Percentiles rank a stretch among this genome's conserved stretches.
phyloP scores from a whole-genome alignment of 2,888 invertebrate genomes.

The Chromoteleia sp. region DNA sequence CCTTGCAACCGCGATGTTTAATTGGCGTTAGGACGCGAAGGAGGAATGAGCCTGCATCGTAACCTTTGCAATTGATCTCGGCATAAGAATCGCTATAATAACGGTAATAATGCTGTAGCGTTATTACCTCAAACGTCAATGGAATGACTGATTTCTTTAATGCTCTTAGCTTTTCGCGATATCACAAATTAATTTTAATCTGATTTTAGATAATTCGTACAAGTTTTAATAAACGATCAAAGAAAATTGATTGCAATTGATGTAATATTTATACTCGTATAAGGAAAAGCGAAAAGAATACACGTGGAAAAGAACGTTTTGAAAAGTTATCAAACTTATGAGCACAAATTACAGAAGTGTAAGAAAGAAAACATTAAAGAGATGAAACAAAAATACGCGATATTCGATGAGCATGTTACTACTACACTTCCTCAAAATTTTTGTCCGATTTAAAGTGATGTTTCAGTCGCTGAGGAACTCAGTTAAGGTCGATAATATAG shows the following conservation, averaged over 20 bases:
- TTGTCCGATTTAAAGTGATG: too few species aligned
- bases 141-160: conserved; percentile 2
- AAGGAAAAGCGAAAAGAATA: too few species aligned
- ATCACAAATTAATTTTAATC: conserved; percentile 8
- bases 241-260: background rate
- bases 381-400: too few species aligned
- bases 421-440: too few species aligned
- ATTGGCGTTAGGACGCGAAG: conserved; percentile 41
- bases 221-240: conserved; percentile 5
- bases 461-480: too few species aligned
- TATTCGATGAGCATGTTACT: too few species aligned
- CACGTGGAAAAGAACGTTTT: too few species aligned
- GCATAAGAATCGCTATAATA: conserved; percentile 25
- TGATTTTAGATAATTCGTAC: background rate
- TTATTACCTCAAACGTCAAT: conserved; percentile 29
- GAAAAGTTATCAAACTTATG: too few species aligned
- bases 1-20: conserved; percentile 11
- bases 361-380: too few species aligned
- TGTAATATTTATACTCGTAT: background rate
- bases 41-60: conserved; percentile 19
- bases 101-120: background rate
- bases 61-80: conserved; percentile 49
- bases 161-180: conserved; percentile 1
- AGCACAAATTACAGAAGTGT: too few species aligned
- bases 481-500: too few species aligned